A percentile compares a stretch with the other conserved stretches of the same genome.
Conservation (phyloP, 2,888 invertebrate species). For the Ennomos erosarius region DNA sequence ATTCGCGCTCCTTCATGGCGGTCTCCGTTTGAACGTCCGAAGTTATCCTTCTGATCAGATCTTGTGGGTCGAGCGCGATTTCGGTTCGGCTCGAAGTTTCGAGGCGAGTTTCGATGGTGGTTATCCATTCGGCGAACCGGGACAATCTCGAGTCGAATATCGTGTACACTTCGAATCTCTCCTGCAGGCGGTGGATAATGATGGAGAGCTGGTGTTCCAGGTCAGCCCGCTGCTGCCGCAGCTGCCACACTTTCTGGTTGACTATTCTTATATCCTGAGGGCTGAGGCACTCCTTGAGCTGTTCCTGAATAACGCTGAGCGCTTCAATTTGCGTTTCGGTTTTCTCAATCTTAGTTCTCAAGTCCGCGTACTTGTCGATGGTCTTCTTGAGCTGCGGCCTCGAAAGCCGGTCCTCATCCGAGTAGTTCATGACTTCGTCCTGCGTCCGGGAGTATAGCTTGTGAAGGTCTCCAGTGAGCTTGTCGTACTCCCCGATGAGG, state of each 20-base stretch:
- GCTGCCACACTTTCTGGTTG: slow-evolving; percentile 90
- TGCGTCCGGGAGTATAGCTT: slow-evolving; percentile 87
- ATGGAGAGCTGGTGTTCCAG: slow-evolving; percentile 91
- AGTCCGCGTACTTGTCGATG: slow-evolving; percentile 86
- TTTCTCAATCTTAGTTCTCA: slow-evolving; percentile 85
- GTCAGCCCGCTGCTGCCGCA: slow-evolving; percentile 92
- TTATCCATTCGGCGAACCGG: slow-evolving; percentile 89
- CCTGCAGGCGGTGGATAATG: slow-evolving; percentile 89
- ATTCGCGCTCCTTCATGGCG: slow-evolving; percentile 90
- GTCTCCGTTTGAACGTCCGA: slow-evolving; percentile 91
- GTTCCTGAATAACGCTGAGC: slow-evolving; percentile 90
- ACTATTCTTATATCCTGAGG: slow-evolving; percentile 93
- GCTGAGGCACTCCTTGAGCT: slow-evolving; percentile 93
- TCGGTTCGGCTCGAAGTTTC: slow-evolving; percentile 84
- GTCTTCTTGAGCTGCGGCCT: slow-evolving; percentile 87
- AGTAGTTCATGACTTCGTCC: slow-evolving; percentile 84
- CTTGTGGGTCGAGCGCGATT: slow-evolving; percentile 88
- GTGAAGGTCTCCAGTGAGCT: slow-evolving; percentile 85
- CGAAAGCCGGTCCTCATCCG: slow-evolving; percentile 84
- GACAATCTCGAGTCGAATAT: slow-evolving; percentile 89
- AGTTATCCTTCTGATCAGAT: slow-evolving; percentile 89
- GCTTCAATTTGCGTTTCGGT: slow-evolving; percentile 88
- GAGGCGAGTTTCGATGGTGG: slow-evolving; percentile 87
- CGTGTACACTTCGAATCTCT: slow-evolving; percentile 88
- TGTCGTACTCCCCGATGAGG: slow-evolving; percentile 87